These are phyloP conservation scores for Spizella passerina DNA, from an alignment of 2,797 vertebrate genomes.

Conservation along the genomic window DNA sequence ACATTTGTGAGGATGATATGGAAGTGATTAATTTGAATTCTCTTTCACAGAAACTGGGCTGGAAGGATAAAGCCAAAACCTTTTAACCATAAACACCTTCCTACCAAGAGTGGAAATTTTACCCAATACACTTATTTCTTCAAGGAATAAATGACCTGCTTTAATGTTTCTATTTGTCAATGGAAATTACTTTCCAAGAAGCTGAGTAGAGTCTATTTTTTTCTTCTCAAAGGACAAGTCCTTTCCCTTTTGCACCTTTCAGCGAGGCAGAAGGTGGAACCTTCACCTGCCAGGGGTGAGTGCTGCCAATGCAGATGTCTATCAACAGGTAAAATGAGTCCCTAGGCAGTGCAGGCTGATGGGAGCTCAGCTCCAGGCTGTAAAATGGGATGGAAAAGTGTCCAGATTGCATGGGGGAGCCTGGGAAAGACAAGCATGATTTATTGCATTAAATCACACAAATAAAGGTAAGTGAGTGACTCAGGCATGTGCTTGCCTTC, in stretches of 20 bases:
- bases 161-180: neutral
- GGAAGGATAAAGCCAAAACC: neutral
- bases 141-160: neutral
- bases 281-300: neutral
- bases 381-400: neutral
- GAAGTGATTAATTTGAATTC: neutral
- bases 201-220: neutral
- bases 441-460: constrained; percentile 17
- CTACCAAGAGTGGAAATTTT: neutral
- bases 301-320: neutral
- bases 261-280: neutral
- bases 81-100: neutral
- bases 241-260: neutral
- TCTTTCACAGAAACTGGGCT: neutral
- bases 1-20: neutral
- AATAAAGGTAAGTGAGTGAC: constrained; percentile 38
- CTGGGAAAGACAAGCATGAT: neutral
- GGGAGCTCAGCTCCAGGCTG: neutral
- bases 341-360: neutral
- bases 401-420: neutral
- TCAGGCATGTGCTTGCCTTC: constrained; percentile 68
- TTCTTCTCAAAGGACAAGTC: neutral
- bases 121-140: neutral
- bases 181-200: neutral
- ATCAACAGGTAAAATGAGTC: neutral